Evolutionary conservation across 2,888 invertebrate genomes (phyloP), one percentile per base, ranked within the genome.

Genomic region (Euspilapteryx auroguttella): DNA sequence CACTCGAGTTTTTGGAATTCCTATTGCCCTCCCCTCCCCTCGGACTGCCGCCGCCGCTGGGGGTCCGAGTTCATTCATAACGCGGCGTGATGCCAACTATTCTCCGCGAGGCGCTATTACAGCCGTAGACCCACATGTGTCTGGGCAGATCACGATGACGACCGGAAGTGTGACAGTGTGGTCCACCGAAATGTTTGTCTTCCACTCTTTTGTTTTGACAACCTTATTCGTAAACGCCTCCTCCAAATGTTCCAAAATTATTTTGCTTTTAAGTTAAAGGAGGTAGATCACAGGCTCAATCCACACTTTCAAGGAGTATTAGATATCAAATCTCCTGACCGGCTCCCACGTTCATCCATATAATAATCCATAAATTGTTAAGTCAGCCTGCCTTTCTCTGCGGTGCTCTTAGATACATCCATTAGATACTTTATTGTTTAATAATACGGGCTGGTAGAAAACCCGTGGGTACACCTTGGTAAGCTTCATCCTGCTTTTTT

Each of bases 1-100:
- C 64, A 64, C 63, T 63, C 55, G 52, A 61, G 58, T 64, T 69
- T 69, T 75, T 69, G 69, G 64, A 73, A 75, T 75, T 73, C 71
- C 55, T 28, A 44, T 37, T 41, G 42, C 42, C 40, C 37, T 39
- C 38, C 37, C 32, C 29, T 10, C 27, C 25, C 29, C 28, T 14
- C n/a, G 25, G 17, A 13, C 10, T n/a, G 13, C 12, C 21, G 25
- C 13, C 41, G 36, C 41, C 41, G 51, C 47, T 42, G 54, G 59
- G 57, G 63, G 63, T 61, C 63, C 47, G 44, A 39, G 53, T 68
- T 62, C 73, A 75, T 75, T 75, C 73, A 75, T 66, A 65, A 65
- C 64, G 36, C 61, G 49, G 49, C 61, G 54, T 56, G 61, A 54
- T 55, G 50, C 55, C 56, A 42, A 32, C 28, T 32, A 31, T 31